Percentiles rank a stretch among this genome's conserved stretches.
These are phyloP conservation scores for Miichthys miiuy DNA, from an alignment of 2,797 vertebrate genomes.

Conservation along the genomic window DNA sequence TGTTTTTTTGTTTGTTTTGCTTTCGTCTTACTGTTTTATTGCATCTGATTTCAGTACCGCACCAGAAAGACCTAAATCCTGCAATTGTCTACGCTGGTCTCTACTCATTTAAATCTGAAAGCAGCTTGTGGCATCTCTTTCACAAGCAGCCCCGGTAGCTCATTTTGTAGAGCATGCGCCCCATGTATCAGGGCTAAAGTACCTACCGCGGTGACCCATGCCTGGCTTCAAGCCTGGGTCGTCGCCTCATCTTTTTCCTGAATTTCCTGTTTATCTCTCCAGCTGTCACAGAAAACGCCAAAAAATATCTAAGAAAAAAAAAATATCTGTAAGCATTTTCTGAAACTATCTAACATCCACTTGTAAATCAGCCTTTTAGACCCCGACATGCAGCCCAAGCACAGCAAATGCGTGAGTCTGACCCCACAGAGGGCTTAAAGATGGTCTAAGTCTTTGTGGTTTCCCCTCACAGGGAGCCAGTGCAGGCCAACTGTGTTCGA, in stretches of 20 bases:
- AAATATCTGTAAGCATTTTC: background rate
- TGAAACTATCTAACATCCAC: background rate
- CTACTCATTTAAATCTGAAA: too few relatives aligned
- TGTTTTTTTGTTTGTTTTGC: background rate
- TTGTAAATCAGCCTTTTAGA: conserved; percentile 1
- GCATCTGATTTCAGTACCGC: background rate
- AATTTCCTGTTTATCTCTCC: too few relatives aligned
- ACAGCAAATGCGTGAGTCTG: conserved; percentile 1
- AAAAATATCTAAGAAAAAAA: too few relatives aligned
- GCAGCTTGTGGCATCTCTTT: too few relatives aligned
- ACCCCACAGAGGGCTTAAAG: conserved; percentile 6
- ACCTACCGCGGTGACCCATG: too few relatives aligned
- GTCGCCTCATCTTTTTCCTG: too few relatives aligned
- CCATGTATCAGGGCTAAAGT: too few relatives aligned
- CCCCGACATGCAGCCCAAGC: background rate
- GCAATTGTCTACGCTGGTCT: background rate
- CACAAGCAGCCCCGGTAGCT: too few relatives aligned
- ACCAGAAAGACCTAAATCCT: background rate
- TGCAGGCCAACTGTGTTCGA: conserved; percentile 95
- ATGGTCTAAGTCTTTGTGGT: conserved; percentile 27
- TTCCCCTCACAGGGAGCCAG: conserved; percentile 87
- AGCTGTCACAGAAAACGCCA: too few relatives aligned
- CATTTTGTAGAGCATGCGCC: too few relatives aligned
- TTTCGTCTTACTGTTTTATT: background rate
- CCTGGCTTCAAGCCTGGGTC: too few relatives aligned